Percentiles rank a stretch among this genome's conserved stretches.
Conservation (phyloP, 2,888 invertebrate genomes). For the Sphaerophoria taeniata region DNA sequence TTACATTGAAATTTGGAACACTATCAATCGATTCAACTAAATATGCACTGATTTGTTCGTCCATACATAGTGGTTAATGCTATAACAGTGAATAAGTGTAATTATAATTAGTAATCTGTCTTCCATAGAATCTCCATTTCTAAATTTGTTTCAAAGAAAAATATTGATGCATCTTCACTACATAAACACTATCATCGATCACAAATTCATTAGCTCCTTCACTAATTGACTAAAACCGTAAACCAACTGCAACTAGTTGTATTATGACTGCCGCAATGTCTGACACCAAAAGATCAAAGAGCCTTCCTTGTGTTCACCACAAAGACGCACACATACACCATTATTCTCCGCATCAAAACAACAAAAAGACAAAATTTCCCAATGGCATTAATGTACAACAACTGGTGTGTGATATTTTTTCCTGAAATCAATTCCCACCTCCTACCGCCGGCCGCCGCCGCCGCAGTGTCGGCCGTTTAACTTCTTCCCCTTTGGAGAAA, state of each 20-base stretch:
- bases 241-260: conserved; percentile 70
- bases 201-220: conserved; percentile 28
- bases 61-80: too few relatives aligned
- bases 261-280: conserved; percentile 44
- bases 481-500: conserved; percentile 28
- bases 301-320: not conserved
- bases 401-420: conserved; percentile 30
- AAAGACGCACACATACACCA: conserved; percentile 37
- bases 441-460: not conserved
- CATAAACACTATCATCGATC: conserved; percentile 57
- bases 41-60: too few relatives aligned
- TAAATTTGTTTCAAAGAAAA: conserved; percentile 47
- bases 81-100: too few relatives aligned
- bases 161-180: conserved; percentile 56
- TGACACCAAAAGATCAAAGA: conserved; percentile 67
- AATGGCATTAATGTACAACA: conserved; percentile 52
- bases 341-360: conserved; percentile 20
- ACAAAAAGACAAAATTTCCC: conserved; percentile 48
- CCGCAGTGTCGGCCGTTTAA: too few relatives aligned
- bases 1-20: too few relatives aligned
- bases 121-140: not conserved
- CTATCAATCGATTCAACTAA: too few relatives aligned
- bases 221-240: conserved; percentile 53
- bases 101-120: not conserved
- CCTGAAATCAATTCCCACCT: conserved; percentile 32